Conservation (phyloP, 2,888 invertebrate genomes). For the Unio pictorum region DNA sequence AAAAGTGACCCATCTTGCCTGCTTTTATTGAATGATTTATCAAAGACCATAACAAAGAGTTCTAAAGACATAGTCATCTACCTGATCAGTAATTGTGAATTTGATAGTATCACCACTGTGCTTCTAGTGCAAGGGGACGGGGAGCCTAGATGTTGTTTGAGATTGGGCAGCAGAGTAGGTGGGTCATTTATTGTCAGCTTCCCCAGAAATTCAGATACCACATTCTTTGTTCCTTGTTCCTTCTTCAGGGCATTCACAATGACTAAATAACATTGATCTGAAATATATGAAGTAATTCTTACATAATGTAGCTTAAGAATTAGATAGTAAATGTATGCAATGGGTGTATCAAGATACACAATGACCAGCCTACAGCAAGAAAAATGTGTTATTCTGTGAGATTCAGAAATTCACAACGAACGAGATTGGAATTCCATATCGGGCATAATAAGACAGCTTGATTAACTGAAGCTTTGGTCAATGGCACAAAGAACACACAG, state of each 20-base stretch:
- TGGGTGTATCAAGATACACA: too few relatives aligned
- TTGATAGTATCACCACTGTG: constrained; percentile 97
- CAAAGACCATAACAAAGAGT: not conserved
- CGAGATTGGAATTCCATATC: too few relatives aligned
- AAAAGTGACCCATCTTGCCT: too few relatives aligned
- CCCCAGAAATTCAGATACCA: constrained; percentile 97
- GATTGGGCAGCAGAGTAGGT: constrained; percentile 85
- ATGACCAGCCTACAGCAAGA: too few relatives aligned
- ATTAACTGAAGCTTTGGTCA: too few relatives aligned
- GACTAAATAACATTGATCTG: constrained; percentile 86
- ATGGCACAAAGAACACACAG: too few relatives aligned
- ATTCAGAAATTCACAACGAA: too few relatives aligned
- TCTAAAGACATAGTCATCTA: constrained; percentile 56
- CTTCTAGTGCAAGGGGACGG: constrained; percentile 81
- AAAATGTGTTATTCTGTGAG: too few relatives aligned
- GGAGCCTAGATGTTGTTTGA: constrained; percentile 72
- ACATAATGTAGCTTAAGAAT: too few relatives aligned
- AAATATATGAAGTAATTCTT: not conserved
- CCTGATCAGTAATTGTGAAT: constrained; percentile 98
- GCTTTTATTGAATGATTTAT: too few relatives aligned
- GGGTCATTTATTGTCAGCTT: constrained; percentile 97
- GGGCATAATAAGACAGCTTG: too few relatives aligned
- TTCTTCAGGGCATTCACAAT: constrained; percentile 97
- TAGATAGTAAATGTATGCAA: too few relatives aligned
- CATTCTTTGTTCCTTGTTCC: constrained; percentile 92